phyloP scores from a whole-genome alignment of 1,140 invertebrate species.

The Pemphigus obesinymphae region DNA sequence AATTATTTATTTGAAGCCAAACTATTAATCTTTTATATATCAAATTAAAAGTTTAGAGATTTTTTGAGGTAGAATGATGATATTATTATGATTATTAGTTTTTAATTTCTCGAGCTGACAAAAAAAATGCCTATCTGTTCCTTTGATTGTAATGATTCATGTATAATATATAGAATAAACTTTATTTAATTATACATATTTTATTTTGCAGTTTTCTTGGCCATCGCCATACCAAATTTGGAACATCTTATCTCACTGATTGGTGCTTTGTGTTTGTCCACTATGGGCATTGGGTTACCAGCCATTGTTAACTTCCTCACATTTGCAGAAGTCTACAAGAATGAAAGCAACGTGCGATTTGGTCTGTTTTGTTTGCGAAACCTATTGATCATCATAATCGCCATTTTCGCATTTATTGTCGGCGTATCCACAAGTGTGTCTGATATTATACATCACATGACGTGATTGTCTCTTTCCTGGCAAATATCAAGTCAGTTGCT shows the following conservation, averaged over 20 bases:
- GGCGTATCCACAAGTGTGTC: slow-evolving; percentile 65
- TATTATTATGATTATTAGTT: no score
- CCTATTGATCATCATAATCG: slow-evolving; percentile 55
- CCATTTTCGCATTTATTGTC: slow-evolving; percentile 63
- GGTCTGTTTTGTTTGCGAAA: slow-evolving; percentile 59
- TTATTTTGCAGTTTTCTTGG: slow-evolving; percentile 64
- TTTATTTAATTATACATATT: no score
- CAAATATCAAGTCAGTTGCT: background rate
- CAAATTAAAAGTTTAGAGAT: no score
- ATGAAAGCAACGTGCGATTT: slow-evolving; percentile 51
- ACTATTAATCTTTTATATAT: no score
- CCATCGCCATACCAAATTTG: slow-evolving; percentile 72
- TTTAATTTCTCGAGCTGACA: no score
- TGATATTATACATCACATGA: slow-evolving; percentile 55
- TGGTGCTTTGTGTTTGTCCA: slow-evolving; percentile 76
- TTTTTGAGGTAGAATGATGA: no score
- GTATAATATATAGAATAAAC: no score
- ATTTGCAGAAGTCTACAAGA: slow-evolving; percentile 57
- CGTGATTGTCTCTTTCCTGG: background rate
- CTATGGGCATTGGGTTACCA: slow-evolving; percentile 77
- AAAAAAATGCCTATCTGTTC: no score
- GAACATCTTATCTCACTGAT: slow-evolving; percentile 80
- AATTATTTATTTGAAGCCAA: no score
- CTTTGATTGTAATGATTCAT: no score
- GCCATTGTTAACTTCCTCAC: slow-evolving; percentile 71